Evolutionary conservation across 2,797 vertebrate species (phyloP).

Genomic region (Pogoniulus pusillus): DNA sequence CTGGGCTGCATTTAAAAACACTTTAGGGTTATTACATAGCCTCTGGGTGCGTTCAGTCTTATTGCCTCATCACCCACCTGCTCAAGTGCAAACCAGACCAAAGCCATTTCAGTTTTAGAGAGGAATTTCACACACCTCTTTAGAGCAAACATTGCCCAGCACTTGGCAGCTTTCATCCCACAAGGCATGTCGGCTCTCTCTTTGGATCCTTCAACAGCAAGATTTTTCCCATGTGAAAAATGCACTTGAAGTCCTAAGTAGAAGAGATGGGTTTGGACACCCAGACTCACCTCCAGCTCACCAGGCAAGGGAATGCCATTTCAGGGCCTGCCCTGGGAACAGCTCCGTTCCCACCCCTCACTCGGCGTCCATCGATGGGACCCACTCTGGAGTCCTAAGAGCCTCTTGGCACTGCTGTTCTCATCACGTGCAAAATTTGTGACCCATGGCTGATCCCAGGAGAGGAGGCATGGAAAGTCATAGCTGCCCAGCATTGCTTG

Average conservation of each 20-base stretch:
- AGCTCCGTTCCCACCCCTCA: accelerated
- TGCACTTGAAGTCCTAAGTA: neutral
- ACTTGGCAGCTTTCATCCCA: neutral
- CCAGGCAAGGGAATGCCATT: neutral
- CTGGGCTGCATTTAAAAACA: neutral
- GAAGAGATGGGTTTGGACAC: neutral
- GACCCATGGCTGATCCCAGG: too few species aligned
- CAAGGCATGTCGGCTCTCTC: accelerated
- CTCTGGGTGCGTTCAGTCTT: neutral
- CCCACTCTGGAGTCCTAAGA: neutral
- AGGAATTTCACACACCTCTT: neutral
- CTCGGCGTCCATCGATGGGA: accelerated
- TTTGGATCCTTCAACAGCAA: neutral
- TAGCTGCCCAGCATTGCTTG: neutral
- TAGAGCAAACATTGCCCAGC: neutral
- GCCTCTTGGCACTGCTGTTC: accelerated
- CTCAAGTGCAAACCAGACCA: neutral
- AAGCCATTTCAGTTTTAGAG: neutral
- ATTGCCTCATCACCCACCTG: neutral
- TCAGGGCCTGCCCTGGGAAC: accelerated
- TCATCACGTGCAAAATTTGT: neutral
- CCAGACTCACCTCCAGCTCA: neutral
- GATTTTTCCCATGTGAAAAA: constrained; percentile 47
- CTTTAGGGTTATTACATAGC: neutral
- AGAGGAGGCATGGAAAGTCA: neutral